Percentiles rank a stretch among this genome's conserved stretches.
Evolutionary conservation across 2,113 vertebrate genomes (phyloP).

Genomic region (Oostethus manadensis): DNA sequence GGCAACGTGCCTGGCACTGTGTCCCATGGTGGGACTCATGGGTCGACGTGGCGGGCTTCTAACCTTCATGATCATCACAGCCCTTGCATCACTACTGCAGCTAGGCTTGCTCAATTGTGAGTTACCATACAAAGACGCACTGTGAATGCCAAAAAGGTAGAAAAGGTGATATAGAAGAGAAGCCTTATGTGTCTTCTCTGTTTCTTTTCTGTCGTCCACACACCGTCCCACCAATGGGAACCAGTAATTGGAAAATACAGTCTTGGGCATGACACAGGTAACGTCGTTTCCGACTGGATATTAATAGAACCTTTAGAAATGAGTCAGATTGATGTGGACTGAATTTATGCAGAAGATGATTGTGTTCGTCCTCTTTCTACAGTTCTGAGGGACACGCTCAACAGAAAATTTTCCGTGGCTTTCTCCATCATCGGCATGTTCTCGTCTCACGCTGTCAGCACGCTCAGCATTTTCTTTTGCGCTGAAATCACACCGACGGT

Average conservation of each 20-base stretch:
- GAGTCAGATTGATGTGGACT: not conserved
- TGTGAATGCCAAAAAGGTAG: too few species aligned
- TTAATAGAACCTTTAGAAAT: not conserved
- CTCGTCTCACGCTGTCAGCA: conserved; percentile 91
- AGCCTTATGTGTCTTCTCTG: conserved; percentile 9
- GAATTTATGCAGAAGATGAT: not conserved
- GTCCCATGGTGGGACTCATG: conserved; percentile 82
- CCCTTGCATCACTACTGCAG: conserved; percentile 89
- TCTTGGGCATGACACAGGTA: conserved; percentile 92
- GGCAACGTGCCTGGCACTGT: conserved; percentile 88
- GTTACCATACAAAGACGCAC: conserved; percentile 41
- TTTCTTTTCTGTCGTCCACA: conserved; percentile 6
- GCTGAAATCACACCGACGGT: conserved; percentile 96
- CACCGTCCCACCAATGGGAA: conserved; percentile 22
- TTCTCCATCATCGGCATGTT: conserved; percentile 99
- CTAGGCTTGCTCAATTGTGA: conserved; percentile 92
- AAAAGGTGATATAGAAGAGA: not conserved
- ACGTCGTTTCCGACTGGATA: not conserved
- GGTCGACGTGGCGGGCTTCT: conserved; percentile 90
- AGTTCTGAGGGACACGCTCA: conserved; percentile 90
- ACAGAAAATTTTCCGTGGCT: conserved; percentile 88
- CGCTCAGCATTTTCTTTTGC: conserved; percentile 95
- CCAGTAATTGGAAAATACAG: conserved; percentile 97
- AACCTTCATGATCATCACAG: conserved; percentile 96
- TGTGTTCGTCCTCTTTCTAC: not conserved